phyloP scores from a whole-genome alignment of 2,797 vertebrate species.

The Vireo griseus region DNA sequence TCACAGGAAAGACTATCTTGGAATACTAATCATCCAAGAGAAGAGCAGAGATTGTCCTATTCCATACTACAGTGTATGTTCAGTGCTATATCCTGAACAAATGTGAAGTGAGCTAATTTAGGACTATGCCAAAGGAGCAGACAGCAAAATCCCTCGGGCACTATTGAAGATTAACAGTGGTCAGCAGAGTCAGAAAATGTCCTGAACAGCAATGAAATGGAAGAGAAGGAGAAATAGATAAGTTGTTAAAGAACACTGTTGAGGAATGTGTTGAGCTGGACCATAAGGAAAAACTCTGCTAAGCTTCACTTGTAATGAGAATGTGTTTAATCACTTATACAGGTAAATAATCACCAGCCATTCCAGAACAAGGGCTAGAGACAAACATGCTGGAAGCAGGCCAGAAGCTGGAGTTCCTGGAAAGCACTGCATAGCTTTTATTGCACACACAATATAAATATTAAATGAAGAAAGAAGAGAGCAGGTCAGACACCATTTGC shows the following conservation, averaged over 20 bases:
- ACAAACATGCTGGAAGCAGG: not conserved
- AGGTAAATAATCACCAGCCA: slow-evolving; percentile 1
- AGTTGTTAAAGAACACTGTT: slow-evolving; percentile 29
- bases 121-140: not conserved
- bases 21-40: slow-evolving; percentile 38
- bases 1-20: not conserved
- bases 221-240: slow-evolving; percentile 2
- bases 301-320: slow-evolving; percentile 17
- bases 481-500: not conserved
- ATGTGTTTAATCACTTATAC: slow-evolving; percentile 21
- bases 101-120: not conserved
- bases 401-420: slow-evolving; percentile 7
- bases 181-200: slow-evolving; percentile 36
- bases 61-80: not conserved
- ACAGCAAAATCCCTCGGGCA: slow-evolving; percentile 10
- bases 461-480: not conserved
- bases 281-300: not conserved
- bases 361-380: not conserved
- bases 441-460: not conserved
- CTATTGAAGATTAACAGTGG: not conserved
- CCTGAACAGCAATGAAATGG: not conserved
- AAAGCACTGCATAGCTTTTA: not conserved
- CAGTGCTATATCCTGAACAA: not conserved
- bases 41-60: not conserved
- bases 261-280: not conserved